These are phyloP conservation scores for Scaeva pyrastri DNA, from an alignment of 2,888 invertebrate species.

Conservation along the genomic window DNA sequence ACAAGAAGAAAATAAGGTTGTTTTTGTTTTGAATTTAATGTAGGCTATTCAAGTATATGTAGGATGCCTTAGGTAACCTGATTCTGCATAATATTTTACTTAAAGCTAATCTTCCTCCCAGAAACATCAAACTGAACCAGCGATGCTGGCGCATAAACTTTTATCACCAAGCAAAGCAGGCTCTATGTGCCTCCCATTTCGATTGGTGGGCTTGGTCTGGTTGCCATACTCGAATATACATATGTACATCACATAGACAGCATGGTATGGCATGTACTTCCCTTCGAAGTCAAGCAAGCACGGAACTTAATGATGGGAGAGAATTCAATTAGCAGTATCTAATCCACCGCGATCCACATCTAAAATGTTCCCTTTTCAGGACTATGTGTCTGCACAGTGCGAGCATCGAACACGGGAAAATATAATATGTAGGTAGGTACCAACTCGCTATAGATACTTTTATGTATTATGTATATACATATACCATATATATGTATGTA, in stretches of 20 bases:
- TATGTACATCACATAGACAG: not conserved
- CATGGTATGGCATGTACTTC: slow-evolving; percentile 13
- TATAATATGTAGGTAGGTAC: not conserved
- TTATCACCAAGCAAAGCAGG: slow-evolving; percentile 37
- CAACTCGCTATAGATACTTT: not conserved
- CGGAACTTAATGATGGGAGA: slow-evolving; percentile 46
- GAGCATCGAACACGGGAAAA: slow-evolving; percentile 17
- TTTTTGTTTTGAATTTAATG: no score
- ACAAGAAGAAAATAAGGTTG: no score
- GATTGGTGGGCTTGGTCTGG: not conserved
- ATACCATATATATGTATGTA: no score
- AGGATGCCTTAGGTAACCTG: not conserved
- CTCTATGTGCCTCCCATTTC: not conserved
- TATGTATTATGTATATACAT: no score
- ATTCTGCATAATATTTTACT: not conserved
- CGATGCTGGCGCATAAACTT: slow-evolving; percentile 29
- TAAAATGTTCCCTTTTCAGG: slow-evolving; percentile 30
- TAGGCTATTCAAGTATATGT: no score
- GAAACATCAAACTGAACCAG: not conserved
- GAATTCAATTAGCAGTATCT: slow-evolving; percentile 71
- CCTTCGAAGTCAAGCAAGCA: slow-evolving; percentile 35
- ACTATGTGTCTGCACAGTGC: not conserved
- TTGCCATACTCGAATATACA: not conserved
- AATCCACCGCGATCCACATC: slow-evolving; percentile 58
- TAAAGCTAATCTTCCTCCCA: not conserved